Evolutionary conservation across 2,888 invertebrate genomes (phyloP).

Genomic region (Lithophane ornitopus): DNA sequence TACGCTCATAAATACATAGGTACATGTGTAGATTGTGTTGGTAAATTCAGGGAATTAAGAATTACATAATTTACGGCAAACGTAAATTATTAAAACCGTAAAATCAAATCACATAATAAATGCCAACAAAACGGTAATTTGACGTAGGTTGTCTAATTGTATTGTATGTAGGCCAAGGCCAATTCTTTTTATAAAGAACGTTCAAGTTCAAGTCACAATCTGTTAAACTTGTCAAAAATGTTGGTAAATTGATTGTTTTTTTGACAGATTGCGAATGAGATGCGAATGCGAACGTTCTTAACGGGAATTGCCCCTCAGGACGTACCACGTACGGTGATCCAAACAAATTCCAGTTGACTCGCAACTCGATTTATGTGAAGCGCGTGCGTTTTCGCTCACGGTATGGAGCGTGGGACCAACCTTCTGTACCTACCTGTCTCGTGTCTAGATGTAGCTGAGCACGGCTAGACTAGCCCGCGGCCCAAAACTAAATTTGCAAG

Average conservation of each 20-base stretch:
- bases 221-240: too few species aligned
- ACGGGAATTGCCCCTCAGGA: not conserved
- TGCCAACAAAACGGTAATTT: not conserved
- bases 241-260: too few species aligned
- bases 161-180: too few species aligned
- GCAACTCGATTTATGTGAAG: not conserved
- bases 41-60: not conserved
- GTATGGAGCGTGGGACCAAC: not conserved
- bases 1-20: not conserved
- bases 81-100: too few species aligned
- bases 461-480: slow-evolving; percentile 53
- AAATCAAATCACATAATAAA: too few species aligned
- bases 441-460: slow-evolving; percentile 9
- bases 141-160: not conserved
- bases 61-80: too few species aligned
- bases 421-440: not conserved
- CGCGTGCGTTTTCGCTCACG: not conserved
- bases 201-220: too few species aligned
- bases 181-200: too few species aligned
- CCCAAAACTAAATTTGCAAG: slow-evolving; percentile 68
- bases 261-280: too few species aligned
- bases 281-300: too few species aligned
- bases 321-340: not conserved
- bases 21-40: not conserved
- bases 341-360: not conserved